Percentiles rank a stretch among this genome's conserved stretches.
phyloP scores from a whole-genome alignment of 2,113 vertebrate species.

The Corvus hawaiiensis region DNA sequence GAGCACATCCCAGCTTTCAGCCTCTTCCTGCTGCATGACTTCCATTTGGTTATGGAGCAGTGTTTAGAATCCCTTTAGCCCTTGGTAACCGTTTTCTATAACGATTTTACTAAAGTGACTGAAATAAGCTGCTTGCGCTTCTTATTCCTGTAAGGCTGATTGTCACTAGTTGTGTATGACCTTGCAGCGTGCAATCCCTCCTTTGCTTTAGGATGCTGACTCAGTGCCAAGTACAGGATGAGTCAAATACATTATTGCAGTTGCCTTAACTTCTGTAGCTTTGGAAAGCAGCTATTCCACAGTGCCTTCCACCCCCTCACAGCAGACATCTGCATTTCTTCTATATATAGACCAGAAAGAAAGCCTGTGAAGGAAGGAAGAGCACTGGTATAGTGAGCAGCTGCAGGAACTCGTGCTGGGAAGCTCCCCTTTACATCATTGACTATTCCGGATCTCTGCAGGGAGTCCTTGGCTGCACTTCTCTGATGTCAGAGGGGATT shows the following conservation, averaged over 20 bases:
- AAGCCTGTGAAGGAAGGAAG: not conserved
- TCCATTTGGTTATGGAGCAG: not conserved
- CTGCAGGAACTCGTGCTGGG: not conserved
- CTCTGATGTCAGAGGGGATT: not conserved
- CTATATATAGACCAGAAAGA: not conserved
- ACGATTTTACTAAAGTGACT: not conserved
- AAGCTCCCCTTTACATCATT: not conserved
- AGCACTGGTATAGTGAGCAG: not conserved
- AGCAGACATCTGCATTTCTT: conserved; percentile 31
- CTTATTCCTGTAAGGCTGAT: not conserved
- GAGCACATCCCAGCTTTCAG: not conserved
- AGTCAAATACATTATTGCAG: not conserved
- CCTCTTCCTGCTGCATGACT: not conserved
- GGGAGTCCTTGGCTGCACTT: not conserved
- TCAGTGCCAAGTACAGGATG: not conserved
- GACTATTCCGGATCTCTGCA: not conserved
- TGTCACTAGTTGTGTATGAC: not conserved
- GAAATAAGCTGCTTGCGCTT: not conserved
- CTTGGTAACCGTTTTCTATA: not conserved
- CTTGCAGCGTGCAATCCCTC: not conserved
- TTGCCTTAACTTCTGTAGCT: not conserved
- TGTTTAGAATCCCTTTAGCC: not conserved
- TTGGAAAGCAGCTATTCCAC: not conserved
- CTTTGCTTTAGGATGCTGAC: not conserved
- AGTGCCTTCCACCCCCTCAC: not conserved